phyloP scores from a whole-genome alignment of 2,113 vertebrate genomes.

The Lagopus leucura region DNA sequence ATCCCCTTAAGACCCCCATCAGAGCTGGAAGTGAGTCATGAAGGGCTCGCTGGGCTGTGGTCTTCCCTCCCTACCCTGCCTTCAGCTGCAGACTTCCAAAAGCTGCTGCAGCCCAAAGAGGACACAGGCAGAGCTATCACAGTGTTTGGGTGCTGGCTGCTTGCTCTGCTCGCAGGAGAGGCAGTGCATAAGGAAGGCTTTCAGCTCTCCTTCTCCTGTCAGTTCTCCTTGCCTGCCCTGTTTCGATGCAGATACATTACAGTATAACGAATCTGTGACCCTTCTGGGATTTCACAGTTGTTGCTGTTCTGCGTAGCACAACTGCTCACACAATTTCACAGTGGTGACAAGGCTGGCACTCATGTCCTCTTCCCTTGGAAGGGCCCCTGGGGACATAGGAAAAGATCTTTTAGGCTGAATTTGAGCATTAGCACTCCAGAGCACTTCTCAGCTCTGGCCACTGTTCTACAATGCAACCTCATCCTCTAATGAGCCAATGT shows the following conservation, averaged over 20 bases:
- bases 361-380: neutral
- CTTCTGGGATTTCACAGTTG: constrained; percentile 28
- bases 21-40: neutral
- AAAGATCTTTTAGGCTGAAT: neutral
- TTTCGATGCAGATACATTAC: constrained; percentile 40
- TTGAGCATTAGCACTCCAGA: neutral
- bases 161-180: neutral
- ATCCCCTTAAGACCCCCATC: neutral
- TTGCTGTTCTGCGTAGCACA: neutral
- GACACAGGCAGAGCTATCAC: neutral
- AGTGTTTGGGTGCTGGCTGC: neutral
- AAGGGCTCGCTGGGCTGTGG: neutral
- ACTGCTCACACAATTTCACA: constrained; percentile 18
- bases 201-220: neutral
- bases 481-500: neutral
- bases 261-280: neutral
- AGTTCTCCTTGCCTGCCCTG: neutral
- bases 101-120: neutral
- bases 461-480: neutral
- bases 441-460: neutral
- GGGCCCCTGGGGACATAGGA: neutral
- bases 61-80: neutral
- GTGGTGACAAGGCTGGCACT: neutral
- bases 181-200: neutral
- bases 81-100: neutral